These are phyloP conservation scores for Podocnemis expansa DNA, from an alignment of 2,113 vertebrate genomes.

Conservation along the genomic window DNA sequence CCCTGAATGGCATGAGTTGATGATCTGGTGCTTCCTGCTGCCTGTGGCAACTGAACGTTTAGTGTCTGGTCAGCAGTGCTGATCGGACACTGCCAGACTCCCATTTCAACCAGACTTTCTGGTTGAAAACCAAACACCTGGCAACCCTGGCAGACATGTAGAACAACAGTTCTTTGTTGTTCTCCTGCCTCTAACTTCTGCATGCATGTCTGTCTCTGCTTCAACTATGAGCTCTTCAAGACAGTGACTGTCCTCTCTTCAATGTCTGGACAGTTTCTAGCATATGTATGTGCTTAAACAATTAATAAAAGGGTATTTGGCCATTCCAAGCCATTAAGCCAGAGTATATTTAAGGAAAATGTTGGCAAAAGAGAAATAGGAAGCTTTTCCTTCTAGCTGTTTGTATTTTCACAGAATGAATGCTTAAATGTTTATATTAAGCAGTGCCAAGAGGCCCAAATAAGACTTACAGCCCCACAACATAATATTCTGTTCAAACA, in stretches of 20 bases:
- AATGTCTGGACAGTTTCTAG: background rate
- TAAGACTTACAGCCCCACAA: background rate
- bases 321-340: background rate
- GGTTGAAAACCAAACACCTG: no score
- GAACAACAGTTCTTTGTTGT: background rate
- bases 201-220: background rate
- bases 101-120: no score
- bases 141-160: background rate
- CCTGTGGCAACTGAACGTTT: no score
- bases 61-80: no score
- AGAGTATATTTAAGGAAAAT: background rate
- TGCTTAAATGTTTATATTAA: background rate
- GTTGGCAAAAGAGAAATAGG: background rate
- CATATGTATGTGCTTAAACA: background rate
- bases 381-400: background rate
- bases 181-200: fast-evolving
- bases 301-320: background rate
- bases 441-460: background rate
- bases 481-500: background rate
- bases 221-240: background rate
- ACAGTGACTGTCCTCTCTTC: background rate
- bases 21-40: no score
- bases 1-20: no score
- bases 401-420: background rate
- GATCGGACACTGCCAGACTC: no score